phyloP scores from a whole-genome alignment of 1,140 invertebrate species.

The Euschistus heros region DNA sequence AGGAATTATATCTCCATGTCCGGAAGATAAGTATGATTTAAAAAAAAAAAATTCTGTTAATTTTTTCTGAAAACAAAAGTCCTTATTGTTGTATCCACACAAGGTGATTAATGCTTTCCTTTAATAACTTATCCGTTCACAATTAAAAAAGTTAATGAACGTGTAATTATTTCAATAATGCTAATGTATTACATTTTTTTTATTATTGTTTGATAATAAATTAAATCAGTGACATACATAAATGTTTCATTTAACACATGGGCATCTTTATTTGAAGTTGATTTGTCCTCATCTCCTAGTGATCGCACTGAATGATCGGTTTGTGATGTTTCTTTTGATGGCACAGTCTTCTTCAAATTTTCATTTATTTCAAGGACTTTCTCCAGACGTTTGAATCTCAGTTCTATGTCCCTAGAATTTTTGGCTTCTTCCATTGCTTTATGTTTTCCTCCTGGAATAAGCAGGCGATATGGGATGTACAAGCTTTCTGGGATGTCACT shows the following conservation, averaged over 20 bases:
- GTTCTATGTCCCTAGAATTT: not conserved
- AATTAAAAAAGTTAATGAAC: too few relatives aligned
- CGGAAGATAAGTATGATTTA: too few relatives aligned
- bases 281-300: not conserved
- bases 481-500: not conserved
- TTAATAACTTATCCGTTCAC: too few relatives aligned
- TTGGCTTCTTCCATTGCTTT: conserved; percentile 2
- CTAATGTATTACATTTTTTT: too few relatives aligned
- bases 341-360: not conserved
- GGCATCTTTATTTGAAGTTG: not conserved
- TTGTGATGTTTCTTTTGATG: not conserved
- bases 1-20: too few relatives aligned
- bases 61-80: too few relatives aligned
- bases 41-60: too few relatives aligned
- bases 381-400: not conserved
- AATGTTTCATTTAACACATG: conserved; percentile 9
- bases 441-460: not conserved
- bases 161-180: too few relatives aligned
- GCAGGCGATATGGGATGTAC: not conserved
- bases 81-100: too few relatives aligned
- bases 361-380: not conserved
- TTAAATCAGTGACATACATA: not conserved
- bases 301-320: too few relatives aligned
- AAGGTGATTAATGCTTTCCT: too few relatives aligned
- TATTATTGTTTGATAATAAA: not conserved